Evolutionary conservation across 2,888 invertebrate species (phyloP).

Genomic region (Tubulanus polymorphus): DNA sequence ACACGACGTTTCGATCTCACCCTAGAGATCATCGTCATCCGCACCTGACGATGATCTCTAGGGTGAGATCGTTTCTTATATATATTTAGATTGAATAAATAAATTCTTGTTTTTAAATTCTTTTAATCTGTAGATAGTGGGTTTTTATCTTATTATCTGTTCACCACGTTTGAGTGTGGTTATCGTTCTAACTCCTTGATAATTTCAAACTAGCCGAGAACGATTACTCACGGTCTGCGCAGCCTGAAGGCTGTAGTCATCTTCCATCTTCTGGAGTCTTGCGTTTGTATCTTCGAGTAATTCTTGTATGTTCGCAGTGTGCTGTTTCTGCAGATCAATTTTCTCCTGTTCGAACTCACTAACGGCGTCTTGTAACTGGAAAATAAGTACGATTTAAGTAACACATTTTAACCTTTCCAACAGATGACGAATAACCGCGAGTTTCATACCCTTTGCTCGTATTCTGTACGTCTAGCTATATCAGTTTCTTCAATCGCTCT

Average conservation of each 20-base stretch:
- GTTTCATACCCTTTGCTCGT: conserved; percentile 23
- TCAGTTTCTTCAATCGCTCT: conserved; percentile 39
- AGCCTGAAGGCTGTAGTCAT: conserved; percentile 46
- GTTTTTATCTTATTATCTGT: no score
- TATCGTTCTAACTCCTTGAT: no score
- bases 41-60: no score
- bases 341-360: conserved; percentile 50
- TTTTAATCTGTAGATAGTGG: no score
- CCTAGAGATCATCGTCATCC: no score
- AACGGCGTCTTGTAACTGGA: conserved; percentile 42
- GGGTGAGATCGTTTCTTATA: no score
- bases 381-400: no score
- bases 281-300: conserved; percentile 49
- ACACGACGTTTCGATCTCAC: no score
- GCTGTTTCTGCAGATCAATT: conserved; percentile 49
- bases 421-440: neutral
- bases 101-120: no score
- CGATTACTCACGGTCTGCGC: conserved; percentile 43
- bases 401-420: neutral
- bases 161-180: no score
- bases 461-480: conserved; percentile 36
- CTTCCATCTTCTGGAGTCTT: conserved; percentile 46
- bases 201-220: no score
- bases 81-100: no score
- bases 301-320: conserved; percentile 50